Base-by-base conservation (phyloP, 2,888 invertebrate genomes). In the Hedya salicella region DNA sequence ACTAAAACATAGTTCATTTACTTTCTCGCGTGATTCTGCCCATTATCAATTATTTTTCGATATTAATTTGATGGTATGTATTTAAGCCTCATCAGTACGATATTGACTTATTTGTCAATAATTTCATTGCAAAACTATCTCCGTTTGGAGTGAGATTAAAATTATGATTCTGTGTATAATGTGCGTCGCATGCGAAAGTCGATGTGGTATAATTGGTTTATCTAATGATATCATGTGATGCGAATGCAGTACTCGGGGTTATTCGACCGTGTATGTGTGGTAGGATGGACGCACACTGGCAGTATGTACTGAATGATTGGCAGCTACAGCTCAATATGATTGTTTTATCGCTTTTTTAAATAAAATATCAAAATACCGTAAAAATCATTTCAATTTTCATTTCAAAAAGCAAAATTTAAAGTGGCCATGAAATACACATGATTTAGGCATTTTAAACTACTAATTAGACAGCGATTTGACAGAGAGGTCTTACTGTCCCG, bases 171-270 rank as follows among this genome's bases (percentile, higher is more conserved):
- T 2, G 11, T 36, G 2, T 36, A n/a, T 11, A 36, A 11, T 11
- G 2, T 36, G 36, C 0, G 36, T 11, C 36, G 36, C 9, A 9
- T 36, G 8, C 9, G 36, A 11, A 36, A 36, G 11, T 36, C 11
- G 36, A 2, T 13, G 5, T 13, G 19, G 4, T 46, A 46, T 46
- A 19, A 56, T 0, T 30, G 30, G 42, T 44, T 56, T 56, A 30
- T 56, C 16, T 1, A 44, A 11, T 19, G 56, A 57, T 44, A 57
- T 56, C 56, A 44, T 44, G 42, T 56, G 50, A 50, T 52, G 8
- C 21, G 48, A 46, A 19, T 16, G 40, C 36, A 13, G 2, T 44
- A 30, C 21, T 39, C 21, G 48, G 13, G 13, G 32, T 8, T 13
- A 32, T 6, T 44, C 16, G 56, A 19, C 44, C 44, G 16, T 30